Base-by-base conservation (phyloP, 2,888 invertebrate genomes). In the Brachypalpus laphriformis region DNA sequence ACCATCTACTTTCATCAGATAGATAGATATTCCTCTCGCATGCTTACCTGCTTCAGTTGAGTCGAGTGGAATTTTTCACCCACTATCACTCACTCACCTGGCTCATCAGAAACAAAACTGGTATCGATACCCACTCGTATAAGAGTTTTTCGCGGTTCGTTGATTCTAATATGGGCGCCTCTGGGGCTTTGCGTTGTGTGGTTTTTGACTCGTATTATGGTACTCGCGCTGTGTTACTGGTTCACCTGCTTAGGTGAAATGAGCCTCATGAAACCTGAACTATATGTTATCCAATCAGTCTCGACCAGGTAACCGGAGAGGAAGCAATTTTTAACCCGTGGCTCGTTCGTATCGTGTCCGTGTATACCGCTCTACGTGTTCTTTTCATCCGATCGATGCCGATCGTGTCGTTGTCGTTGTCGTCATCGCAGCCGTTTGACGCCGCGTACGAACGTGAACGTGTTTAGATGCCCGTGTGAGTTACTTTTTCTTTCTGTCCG, bases 231-330 rank as follows among this genome's bases (percentile, higher is more conserved):
- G 75, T 85, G 71, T 81, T 85, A 85, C 85, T 85, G 85, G 85
- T 85, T 85, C 81, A 81, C 85, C 75, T 85, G 85, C 85, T 85
- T 80, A 81, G 85, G 86, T 87, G 86, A 87, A 87, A 77, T 81
- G 87, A 89, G 89, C 91, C 89, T 91, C 91, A 88, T 90, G 90
- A 89, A 90, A 89, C 91, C 90, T 88, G 89, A 89, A 90, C 90
- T 90, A 89, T 90, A 89, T 89, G 90, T 90, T 90, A 89, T 89
- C 91, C 91, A 91, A 92, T 91, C 91, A 91, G 91, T 91, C 91
- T 89, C 90, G 91, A 91, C 90, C 90, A 91, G 91, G 91, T 91
- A 90, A 91, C 90, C 91, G 90, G 90, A 90, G 91, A 88, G 91
- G 89, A 90, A 90, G 89, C 89, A 88, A 76, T 83, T 76, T 82